Percentiles rank a stretch among this genome's conserved stretches.
Evolutionary conservation across 2,113 vertebrate species (phyloP).

Genomic region (Poecilia latipinna): DNA sequence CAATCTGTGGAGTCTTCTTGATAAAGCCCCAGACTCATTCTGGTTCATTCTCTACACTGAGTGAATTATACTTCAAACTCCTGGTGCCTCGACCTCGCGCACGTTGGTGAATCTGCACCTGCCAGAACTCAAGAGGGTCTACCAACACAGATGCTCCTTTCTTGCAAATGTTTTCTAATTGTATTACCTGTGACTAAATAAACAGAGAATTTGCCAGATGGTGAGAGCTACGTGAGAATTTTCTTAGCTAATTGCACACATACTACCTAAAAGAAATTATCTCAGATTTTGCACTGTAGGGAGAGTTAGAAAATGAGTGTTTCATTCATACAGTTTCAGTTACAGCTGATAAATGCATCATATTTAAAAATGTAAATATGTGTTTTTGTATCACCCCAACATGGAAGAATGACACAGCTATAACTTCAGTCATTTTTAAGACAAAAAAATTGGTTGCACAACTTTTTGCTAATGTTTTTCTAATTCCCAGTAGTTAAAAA

Average conservation of each 20-base stretch:
- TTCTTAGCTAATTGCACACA: neutral
- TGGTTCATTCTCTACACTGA: conserved; percentile 32
- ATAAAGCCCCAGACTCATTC: conserved; percentile 76
- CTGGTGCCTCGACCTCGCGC: conserved; percentile 27
- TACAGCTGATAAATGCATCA: neutral
- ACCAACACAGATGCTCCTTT: conserved; percentile 15
- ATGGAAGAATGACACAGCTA: neutral
- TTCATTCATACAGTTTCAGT: neutral
- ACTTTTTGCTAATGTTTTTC: no score
- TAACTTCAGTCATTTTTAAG: neutral
- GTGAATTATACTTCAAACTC: conserved; percentile 18
- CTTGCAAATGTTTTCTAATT: conserved; percentile 21
- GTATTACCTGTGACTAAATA: conserved; percentile 2
- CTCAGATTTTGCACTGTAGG: neutral
- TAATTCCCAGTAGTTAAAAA: no score
- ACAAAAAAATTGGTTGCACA: no score
- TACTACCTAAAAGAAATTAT: neutral
- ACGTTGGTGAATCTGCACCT: conserved; percentile 12
- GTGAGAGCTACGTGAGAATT: neutral
- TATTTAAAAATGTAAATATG: no score
- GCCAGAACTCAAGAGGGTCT: conserved; percentile 17
- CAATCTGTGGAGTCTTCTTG: conserved; percentile 76
- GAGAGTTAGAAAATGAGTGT: neutral
- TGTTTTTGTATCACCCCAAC: neutral
- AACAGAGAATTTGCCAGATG: conserved; percentile 4